A percentile compares a stretch with the other conserved stretches of the same genome.
Conservation (phyloP, 2,888 invertebrate species). For the Chymomyza amoena region DNA sequence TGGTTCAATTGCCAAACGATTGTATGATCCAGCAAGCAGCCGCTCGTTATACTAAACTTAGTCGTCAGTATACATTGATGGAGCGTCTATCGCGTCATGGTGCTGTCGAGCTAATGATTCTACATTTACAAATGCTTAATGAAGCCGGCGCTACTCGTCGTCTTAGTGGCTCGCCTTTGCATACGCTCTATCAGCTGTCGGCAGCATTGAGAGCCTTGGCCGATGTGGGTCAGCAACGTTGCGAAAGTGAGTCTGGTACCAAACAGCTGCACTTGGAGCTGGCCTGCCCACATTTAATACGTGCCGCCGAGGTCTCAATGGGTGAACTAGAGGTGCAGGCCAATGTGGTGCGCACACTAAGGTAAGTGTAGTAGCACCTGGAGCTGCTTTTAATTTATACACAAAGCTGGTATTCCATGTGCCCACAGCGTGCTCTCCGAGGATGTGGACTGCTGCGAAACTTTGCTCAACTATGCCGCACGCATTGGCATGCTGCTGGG, state of each 20-base stretch:
- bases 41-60: slow-evolving; percentile 61
- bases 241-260: slow-evolving; percentile 1
- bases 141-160: slow-evolving; percentile 80
- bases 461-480: slow-evolving; percentile 81
- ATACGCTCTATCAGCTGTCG: slow-evolving; percentile 89
- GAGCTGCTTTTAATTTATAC: neutral
- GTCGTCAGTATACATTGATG: slow-evolving; percentile 75
- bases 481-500: slow-evolving; percentile 78
- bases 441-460: slow-evolving; percentile 85
- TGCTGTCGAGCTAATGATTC: slow-evolving; percentile 87
- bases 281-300: slow-evolving; percentile 85
- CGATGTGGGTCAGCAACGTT: slow-evolving; percentile 73
- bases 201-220: slow-evolving; percentile 90
- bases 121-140: slow-evolving; percentile 89
- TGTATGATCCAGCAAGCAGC: slow-evolving; percentile 28
- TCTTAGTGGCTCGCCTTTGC: slow-evolving; percentile 78
- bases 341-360: slow-evolving; percentile 86
- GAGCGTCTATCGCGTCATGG: slow-evolving; percentile 82
- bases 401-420: neutral
- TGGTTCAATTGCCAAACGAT: neutral
- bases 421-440: slow-evolving; percentile 86
- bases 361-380: slow-evolving; percentile 78
- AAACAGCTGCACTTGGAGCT: slow-evolving; percentile 74
- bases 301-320: slow-evolving; percentile 84
- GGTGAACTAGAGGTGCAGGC: slow-evolving; percentile 88